Conservation (phyloP, 1,140 invertebrate species). For the Drosophila triauraria region DNA sequence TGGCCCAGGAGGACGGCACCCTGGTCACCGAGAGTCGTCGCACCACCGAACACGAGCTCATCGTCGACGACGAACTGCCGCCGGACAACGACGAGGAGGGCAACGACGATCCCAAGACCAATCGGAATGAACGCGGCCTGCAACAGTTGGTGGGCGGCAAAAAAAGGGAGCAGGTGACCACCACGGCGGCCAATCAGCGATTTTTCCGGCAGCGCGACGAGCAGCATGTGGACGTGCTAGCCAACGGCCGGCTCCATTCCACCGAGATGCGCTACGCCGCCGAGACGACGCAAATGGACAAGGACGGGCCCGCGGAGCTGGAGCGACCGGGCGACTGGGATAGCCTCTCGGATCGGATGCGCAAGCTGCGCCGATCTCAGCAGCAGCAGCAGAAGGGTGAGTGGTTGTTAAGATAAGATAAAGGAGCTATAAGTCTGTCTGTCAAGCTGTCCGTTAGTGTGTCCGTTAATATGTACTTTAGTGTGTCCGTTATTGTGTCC, state of each 20-base stretch:
- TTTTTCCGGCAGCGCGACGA: conserved; percentile 88
- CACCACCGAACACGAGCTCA: conserved; percentile 93
- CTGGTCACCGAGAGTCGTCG: conserved; percentile 93
- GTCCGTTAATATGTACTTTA: no score
- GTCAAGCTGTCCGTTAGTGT: no score
- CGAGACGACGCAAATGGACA: conserved; percentile 90
- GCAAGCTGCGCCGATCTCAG: conserved; percentile 87
- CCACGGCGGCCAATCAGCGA: conserved; percentile 79
- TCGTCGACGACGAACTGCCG: conserved; percentile 91
- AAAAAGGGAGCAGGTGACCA: conserved; percentile 62
- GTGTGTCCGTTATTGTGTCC: no score
- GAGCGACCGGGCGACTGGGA: conserved; percentile 90
- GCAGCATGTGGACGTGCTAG: conserved; percentile 91
- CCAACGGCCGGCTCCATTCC: conserved; percentile 90
- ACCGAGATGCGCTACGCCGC: conserved; percentile 92
- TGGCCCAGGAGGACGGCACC: conserved; percentile 91
- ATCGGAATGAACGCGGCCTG: conserved; percentile 84
- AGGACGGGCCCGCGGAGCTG: conserved; percentile 87
- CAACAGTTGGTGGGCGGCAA: conserved; percentile 26
- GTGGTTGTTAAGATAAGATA: not conserved
- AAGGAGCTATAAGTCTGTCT: no score
- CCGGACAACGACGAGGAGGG: not conserved
- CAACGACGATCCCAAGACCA: conserved; percentile 73
- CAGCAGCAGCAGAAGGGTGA: conserved; percentile 86
- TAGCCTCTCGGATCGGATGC: conserved; percentile 90